Conservation (phyloP, 2,113 vertebrate species). For the Aramus guarauna region DNA sequence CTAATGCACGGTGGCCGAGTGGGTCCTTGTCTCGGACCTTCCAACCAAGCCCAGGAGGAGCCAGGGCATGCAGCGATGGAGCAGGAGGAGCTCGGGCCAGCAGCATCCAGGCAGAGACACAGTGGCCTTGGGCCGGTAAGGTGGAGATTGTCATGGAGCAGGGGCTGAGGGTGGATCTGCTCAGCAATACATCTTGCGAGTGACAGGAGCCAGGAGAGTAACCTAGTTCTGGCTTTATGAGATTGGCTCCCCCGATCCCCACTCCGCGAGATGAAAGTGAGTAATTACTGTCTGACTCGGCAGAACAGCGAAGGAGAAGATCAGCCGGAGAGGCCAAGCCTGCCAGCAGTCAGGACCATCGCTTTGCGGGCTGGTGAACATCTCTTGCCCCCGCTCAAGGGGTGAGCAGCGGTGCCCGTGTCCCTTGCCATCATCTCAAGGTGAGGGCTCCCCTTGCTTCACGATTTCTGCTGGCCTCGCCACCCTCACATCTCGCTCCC, state of each 20-base stretch:
- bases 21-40: neutral
- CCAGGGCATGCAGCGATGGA: rapidly evolving
- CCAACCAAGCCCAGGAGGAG: neutral
- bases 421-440: neutral
- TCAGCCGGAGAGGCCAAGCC: neutral
- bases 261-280: neutral
- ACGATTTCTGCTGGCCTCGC: neutral
- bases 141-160: neutral
- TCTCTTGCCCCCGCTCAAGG: neutral
- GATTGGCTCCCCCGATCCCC: neutral
- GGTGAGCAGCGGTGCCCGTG: rapidly evolving
- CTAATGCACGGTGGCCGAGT: rapidly evolving
- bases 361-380: rapidly evolving
- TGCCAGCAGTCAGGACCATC: rapidly evolving
- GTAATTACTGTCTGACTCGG: neutral
- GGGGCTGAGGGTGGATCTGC: neutral
- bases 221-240: neutral
- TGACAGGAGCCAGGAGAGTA: neutral
- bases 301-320: rapidly evolving
- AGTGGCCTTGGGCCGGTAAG: neutral
- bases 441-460: neutral
- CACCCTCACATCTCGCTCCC: neutral
- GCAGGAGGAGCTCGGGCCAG: neutral
- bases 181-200: neutral
- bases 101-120: rapidly evolving